Evolutionary conservation across 2,113 vertebrate genomes (phyloP), one percentile per base, ranked within the genome.

Genomic region (Tichodroma muraria): DNA sequence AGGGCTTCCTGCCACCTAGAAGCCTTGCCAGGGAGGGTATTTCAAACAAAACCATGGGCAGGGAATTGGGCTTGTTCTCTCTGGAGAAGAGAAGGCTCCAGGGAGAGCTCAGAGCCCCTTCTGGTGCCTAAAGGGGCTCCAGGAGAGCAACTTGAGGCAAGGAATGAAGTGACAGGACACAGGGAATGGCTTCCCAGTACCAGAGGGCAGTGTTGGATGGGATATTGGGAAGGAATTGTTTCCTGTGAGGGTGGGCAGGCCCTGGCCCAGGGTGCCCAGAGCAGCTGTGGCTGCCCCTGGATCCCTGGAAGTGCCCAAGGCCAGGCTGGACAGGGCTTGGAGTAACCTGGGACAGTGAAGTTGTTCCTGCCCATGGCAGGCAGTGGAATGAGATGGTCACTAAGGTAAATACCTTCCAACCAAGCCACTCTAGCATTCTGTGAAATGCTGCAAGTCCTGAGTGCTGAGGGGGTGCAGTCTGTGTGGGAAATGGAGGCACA

Each of bases 241-340:
- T 31, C 57, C 33, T 37, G 27, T 0, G 17, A 37, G 11, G 38
- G 8, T 37, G 21, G 22, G 2, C 0, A 71, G 37, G 25, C 13
- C 25, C 66, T 71, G 80, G 31, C 66, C 42, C 80, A 82, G 56
- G 27, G 7, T 71, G 25, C 27, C 56, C 56, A 37, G 66, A 53
- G 56, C 0, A 71, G 47, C 47, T 53, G 47, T 13, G 66, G 13
- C 47, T 52, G 66, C 37, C 37, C 38, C 38, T 81, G 64, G 44
- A 71, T 82, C 56, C 66, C 33, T 82, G 66, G 47, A 0, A 60
- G 45, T 35, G 45, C 1, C 31, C 65, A 35, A 35, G 31, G 20
- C 20, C 13, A 14, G 66, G 21, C 0, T 61, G 80, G 56, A 19
- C 1, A 1, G 37, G 8, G 33, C 4, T 60, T 10, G 65, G 54